Percentiles rank a stretch among this genome's conserved stretches.
phyloP scores from a whole-genome alignment of 2,797 vertebrate genomes.

The Channa striata region DNA sequence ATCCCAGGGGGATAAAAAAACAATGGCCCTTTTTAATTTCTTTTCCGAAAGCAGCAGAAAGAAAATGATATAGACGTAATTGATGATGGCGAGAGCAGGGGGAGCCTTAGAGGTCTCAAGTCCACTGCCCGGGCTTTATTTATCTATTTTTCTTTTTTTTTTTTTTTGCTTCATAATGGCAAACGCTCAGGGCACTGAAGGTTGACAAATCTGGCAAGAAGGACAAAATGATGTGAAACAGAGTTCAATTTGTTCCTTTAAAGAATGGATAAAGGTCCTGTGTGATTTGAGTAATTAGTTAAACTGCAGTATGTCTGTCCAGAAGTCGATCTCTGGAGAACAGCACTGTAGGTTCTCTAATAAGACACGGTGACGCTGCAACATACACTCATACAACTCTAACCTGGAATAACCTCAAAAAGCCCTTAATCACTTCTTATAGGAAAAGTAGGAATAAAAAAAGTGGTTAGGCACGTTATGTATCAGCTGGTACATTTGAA shows the following conservation, averaged over 20 bases:
- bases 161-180: slow-evolving; percentile 64
- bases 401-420: slow-evolving; percentile 28
- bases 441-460: slow-evolving; percentile 11
- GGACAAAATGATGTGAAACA: slow-evolving; percentile 79
- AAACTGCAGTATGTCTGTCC: slow-evolving; percentile 64
- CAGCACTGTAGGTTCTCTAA: slow-evolving; percentile 53
- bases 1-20: slow-evolving; percentile 82
- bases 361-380: slow-evolving; percentile 48
- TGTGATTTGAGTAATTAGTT: slow-evolving; percentile 76
- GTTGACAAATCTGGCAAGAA: slow-evolving; percentile 78
- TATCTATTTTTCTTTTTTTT: slow-evolving; percentile 39
- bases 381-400: slow-evolving; percentile 1
- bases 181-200: slow-evolving; percentile 67
- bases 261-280: slow-evolving; percentile 63
- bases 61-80: slow-evolving; percentile 83
- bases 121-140: slow-evolving; percentile 57
- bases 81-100: slow-evolving; percentile 76
- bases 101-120: slow-evolving; percentile 67
- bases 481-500: not conserved
- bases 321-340: slow-evolving; percentile 51
- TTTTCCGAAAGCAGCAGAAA: slow-evolving; percentile 76
- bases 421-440: slow-evolving; percentile 27
- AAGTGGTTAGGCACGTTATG: not conserved
- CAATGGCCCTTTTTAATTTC: slow-evolving; percentile 82
- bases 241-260: slow-evolving; percentile 75